A percentile compares a stretch with the other conserved stretches of the same genome.
These are phyloP conservation scores for Sternotherus odoratus DNA, from an alignment of 2,797 vertebrate species.

Conservation along the genomic window DNA sequence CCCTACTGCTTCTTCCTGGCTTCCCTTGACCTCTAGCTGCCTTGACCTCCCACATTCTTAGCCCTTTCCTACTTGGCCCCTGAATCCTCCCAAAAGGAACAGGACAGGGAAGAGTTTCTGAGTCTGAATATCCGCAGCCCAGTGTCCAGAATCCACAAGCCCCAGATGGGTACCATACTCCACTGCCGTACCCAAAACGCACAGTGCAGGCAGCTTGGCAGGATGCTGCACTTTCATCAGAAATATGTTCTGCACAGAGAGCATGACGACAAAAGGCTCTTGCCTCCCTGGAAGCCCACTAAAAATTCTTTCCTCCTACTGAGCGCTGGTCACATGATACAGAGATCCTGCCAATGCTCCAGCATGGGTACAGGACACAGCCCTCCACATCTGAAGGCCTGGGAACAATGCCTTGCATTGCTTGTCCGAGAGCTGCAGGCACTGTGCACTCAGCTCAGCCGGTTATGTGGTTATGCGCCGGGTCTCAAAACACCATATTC, in stretches of 20 bases:
- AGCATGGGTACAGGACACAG: accelerated
- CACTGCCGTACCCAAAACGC: neutral
- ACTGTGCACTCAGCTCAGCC: conserved; percentile 13
- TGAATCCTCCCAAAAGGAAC: neutral
- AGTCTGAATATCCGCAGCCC: neutral
- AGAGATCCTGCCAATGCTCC: neutral
- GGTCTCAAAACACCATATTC: conserved; percentile 34
- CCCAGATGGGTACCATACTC: neutral
- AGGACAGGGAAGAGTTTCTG: neutral
- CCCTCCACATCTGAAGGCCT: conserved; percentile 35
- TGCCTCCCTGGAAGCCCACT: neutral
- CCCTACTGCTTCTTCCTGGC: neutral
- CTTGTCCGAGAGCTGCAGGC: conserved; percentile 8
- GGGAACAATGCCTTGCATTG: neutral
- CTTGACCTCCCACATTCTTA: neutral
- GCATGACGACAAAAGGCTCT: neutral
- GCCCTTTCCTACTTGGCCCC: neutral
- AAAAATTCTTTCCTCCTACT: neutral
- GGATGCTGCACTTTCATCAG: neutral
- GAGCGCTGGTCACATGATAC: neutral
- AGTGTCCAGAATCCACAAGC: neutral
- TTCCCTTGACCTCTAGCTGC: neutral
- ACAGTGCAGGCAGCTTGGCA: neutral
- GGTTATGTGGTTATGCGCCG: conserved; percentile 28
- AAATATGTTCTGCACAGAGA: no score